Evolutionary conservation across 2,113 vertebrate genomes (phyloP).

Genomic region (Crotalus horridus): DNA sequence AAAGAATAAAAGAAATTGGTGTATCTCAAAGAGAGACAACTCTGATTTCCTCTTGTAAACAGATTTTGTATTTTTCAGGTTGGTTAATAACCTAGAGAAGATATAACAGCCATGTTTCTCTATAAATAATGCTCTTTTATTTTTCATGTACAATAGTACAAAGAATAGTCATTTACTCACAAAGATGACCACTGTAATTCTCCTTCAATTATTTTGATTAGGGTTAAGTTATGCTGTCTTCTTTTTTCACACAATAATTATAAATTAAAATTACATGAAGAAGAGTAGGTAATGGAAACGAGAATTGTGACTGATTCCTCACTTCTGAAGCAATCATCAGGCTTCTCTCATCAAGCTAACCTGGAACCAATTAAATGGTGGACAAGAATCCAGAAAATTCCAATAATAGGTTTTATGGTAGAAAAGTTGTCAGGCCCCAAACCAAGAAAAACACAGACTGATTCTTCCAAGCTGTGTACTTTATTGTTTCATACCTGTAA

Average conservation of each 20-base stretch:
- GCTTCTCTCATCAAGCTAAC: neutral
- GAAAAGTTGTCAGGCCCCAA: neutral
- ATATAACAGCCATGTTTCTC: neutral
- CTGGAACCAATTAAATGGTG: neutral
- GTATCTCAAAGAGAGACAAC: neutral
- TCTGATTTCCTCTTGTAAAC: neutral
- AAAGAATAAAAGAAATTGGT: neutral
- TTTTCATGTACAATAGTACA: neutral
- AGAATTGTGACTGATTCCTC: neutral
- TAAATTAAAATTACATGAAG: neutral
- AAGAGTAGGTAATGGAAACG: neutral
- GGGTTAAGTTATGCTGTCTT: neutral
- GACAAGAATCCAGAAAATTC: neutral
- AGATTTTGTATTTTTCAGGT: neutral
- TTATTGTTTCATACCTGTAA: neutral
- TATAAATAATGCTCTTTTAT: neutral
- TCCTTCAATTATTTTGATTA: neutral
- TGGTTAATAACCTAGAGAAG: neutral
- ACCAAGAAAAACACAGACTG: neutral
- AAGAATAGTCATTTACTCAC: neutral
- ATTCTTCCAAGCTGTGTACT: neutral
- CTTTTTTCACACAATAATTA: no score
- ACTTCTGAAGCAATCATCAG: neutral
- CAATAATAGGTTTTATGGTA: neutral
- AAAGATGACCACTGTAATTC: neutral